These are phyloP conservation scores for Pipistrellus kuhlii DNA, from an alignment of 2,797 vertebrate genomes.

Conservation along the genomic window DNA sequence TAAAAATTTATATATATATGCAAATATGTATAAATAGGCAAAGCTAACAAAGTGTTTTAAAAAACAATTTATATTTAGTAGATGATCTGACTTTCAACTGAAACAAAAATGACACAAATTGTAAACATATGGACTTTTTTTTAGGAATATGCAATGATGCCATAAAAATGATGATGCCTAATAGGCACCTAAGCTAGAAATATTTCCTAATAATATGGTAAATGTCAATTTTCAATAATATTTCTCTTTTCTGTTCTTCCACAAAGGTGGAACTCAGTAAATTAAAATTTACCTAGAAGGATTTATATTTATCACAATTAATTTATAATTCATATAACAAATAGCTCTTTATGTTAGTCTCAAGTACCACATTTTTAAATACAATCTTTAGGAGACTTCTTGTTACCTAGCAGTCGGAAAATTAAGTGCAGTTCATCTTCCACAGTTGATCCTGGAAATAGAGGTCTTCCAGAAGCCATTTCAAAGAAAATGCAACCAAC, in stretches of 20 bases:
- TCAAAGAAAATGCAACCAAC: slow-evolving; percentile 99
- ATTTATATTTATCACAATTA: slow-evolving; percentile 10
- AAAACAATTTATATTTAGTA: slow-evolving; percentile 39
- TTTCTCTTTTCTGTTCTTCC: slow-evolving; percentile 33
- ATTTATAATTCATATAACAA: not conserved
- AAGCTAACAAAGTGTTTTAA: slow-evolving; percentile 32
- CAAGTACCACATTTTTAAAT: slow-evolving; percentile 34
- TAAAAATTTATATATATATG: not conserved
- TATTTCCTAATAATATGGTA: slow-evolving; percentile 8
- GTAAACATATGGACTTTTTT: not conserved
- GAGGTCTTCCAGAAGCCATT: slow-evolving; percentile 98
- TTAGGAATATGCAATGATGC: not conserved
- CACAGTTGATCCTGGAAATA: slow-evolving; percentile 98
- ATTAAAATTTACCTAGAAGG: slow-evolving; percentile 28
- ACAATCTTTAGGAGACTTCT: slow-evolving; percentile 42
- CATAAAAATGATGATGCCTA: slow-evolving; percentile 1
- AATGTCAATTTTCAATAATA: slow-evolving; percentile 30
- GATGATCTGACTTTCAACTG: slow-evolving; percentile 47
- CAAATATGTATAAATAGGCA: not conserved
- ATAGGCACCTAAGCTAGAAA: not conserved
- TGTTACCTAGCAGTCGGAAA: slow-evolving; percentile 96
- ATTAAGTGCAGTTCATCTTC: slow-evolving; percentile 99
- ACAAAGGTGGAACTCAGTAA: slow-evolving; percentile 46
- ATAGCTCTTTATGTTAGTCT: slow-evolving; percentile 2
- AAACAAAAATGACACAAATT: slow-evolving; percentile 50